Evolutionary conservation across 2,113 vertebrate species (phyloP).

Genomic region (Dromas ardeola): DNA sequence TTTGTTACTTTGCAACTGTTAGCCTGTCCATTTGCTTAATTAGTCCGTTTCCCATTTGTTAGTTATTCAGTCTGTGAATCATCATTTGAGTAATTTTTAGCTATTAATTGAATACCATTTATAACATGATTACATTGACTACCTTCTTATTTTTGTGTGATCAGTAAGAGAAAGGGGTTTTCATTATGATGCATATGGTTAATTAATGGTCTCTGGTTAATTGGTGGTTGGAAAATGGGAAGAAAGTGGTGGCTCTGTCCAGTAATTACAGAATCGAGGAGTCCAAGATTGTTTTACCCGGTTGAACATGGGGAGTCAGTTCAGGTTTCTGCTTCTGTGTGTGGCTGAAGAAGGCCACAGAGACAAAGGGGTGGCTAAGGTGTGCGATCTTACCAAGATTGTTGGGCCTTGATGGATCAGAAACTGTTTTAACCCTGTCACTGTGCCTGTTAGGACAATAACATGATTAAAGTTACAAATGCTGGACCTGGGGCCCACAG

Average conservation of each 20-base stretch:
- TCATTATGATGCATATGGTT: not conserved
- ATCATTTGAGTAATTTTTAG: slow-evolving; percentile 30
- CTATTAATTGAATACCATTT: slow-evolving; percentile 28
- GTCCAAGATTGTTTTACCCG: not conserved
- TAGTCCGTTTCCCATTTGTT: not conserved
- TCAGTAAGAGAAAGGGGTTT: not conserved
- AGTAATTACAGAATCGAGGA: not conserved
- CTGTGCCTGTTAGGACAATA: not conserved
- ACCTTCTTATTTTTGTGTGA: not conserved
- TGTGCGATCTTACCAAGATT: not conserved
- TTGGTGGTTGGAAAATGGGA: not conserved
- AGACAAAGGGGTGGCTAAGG: not conserved
- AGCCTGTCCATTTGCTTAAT: slow-evolving; percentile 1
- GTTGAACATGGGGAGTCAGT: not conserved
- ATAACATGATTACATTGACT: not conserved
- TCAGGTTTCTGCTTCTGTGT: not conserved
- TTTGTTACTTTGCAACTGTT: not conserved
- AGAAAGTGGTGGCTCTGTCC: not conserved
- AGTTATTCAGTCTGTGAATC: not conserved
- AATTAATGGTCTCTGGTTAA: not conserved
- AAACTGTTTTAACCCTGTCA: not conserved
- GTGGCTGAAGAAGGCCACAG: not conserved
- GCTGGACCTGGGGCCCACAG: not conserved
- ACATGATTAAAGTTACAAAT: not conserved
- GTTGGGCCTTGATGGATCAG: not conserved